Evolutionary conservation across 1,140 invertebrate species (phyloP), one percentile per base, ranked within the genome.

Genomic region (Drosophila mojavensis): DNA sequence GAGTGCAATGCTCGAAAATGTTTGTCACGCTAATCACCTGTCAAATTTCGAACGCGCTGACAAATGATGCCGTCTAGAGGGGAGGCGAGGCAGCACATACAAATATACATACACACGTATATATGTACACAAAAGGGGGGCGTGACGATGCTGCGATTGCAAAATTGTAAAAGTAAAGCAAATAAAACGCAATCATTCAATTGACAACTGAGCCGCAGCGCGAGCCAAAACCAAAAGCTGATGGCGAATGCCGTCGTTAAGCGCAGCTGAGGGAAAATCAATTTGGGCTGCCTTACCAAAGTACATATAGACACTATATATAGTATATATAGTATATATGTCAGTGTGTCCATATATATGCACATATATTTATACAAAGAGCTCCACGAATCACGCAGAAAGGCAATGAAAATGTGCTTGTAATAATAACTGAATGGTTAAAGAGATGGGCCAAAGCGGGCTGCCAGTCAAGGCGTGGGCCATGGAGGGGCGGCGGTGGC

Each of bases 131-230:
- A 17, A 17, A 4, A 0, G 24, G 39, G 28, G 28, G 30, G 24
- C 33, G 28, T 26, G 17, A 36, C 11, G 15, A 6, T 28, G n/a
- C 20, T 68, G 53, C 33, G 66, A 41, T 58, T 65, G 56, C 62
- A 59, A 64, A 64, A 53, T 60, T 59, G 61, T 60, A 73, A 58
- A 58, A 73, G 79, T 63, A 82, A 82, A 68, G 79, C 77, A 89
- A 88, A 88, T 89, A 89, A 88, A 83, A 80, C 66, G 84, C 79
- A 66, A 84, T 78, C 84, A 89, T 89, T 88, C 74, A 89, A 88
- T 88, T 89, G 84, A 81, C 80, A 89, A 84, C 68, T 73, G 51
- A 54, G 70, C 62, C 68, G 59, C 69, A 72, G 66, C 69, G 26
- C 48, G 60, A 56, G 62, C 33, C 62, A 15, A 47, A 47, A 17